These are phyloP conservation scores for Pseudorasbora parva DNA, from an alignment of 2,113 vertebrate species.

Conservation along the genomic window DNA sequence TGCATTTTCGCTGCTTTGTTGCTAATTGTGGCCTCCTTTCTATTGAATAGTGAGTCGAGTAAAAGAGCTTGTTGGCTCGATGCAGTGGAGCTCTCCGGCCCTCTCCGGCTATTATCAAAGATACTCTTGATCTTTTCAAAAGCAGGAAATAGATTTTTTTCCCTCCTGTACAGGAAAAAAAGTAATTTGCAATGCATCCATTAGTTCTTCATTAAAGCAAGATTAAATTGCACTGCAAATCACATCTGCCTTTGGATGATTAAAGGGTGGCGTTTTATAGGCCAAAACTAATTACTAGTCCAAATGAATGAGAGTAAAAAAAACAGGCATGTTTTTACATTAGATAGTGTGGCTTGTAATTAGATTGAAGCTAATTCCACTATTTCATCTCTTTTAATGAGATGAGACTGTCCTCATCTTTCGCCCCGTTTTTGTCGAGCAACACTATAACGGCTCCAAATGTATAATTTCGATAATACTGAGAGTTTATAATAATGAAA, in stretches of 20 bases:
- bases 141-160: constrained; percentile 99
- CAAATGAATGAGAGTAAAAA: constrained; percentile 98
- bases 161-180: constrained; percentile 83
- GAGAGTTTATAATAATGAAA: constrained; percentile 98
- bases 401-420: constrained; percentile 96
- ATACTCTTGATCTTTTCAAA: constrained; percentile 99
- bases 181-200: constrained; percentile 99
- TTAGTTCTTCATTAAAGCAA: constrained; percentile 99
- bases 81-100: constrained; percentile 90
- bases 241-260: constrained; percentile 99
- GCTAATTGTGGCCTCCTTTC: constrained; percentile 99
- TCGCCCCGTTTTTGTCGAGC: constrained; percentile 81
- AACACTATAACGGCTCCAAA: constrained; percentile 88
- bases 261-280: constrained; percentile 99
- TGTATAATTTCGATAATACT: constrained; percentile 99
- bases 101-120: constrained; percentile 99
- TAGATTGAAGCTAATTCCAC: constrained; percentile 99
- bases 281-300: constrained; percentile 99
- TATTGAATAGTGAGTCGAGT: constrained; percentile 98
- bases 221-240: constrained; percentile 99
- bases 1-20: constrained; percentile 87
- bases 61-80: constrained; percentile 99
- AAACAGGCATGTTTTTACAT: constrained; percentile 99
- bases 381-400: constrained; percentile 99
- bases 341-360: constrained; percentile 99